Base-by-base conservation (phyloP, 2,888 invertebrate genomes). In the Anodontia alba region DNA sequence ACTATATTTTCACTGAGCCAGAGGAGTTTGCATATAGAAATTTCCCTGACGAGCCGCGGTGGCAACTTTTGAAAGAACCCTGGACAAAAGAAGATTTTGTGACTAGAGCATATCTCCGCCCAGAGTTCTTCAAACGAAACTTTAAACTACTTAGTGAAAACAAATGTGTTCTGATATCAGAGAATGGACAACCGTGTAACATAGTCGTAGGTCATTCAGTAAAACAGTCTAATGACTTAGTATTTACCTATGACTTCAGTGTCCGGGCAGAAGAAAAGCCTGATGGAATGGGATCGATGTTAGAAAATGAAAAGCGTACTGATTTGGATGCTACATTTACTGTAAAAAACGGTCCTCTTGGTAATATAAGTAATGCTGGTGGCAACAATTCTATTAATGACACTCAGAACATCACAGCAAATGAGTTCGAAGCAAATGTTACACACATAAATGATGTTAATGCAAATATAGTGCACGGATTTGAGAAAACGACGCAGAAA, bases 1-100 rank as follows among this genome's bases (percentile, higher is more conserved):
- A 80, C 57, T 88, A 79, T 57, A 81, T 88, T 8, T 84, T 88
- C 46, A 83, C 81, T 1, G 79, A 88, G 10, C 87, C 87, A 0
- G 78, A 80, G 12, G 83, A 88, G 75, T 88, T 88, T 49, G 67
- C 84, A 17, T 81, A 84, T 67, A 71, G 76, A 33, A 84, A 85
- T 51, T 80, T 86, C 31, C 84, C 87, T 0, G 86, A 86, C n/a
- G 81, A 86, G 26, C 70, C 74, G 66, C 73, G 76, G 51, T 88
- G 87, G 87, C 87, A 88, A 57, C 67, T 88, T 15, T 20, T 86
- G 20, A 20, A 26, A 3, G 73, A 76, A 17, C 77, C 86, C 7
- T 75, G 86, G 46, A 67, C 82, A 17, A 42, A 73, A 12, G 80
- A 81, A 7, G 57, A 76, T 10, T 87, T 84, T 72, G 46, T 81